Base-by-base conservation (phyloP, 2,888 invertebrate species). In the Dryobota labecula region DNA sequence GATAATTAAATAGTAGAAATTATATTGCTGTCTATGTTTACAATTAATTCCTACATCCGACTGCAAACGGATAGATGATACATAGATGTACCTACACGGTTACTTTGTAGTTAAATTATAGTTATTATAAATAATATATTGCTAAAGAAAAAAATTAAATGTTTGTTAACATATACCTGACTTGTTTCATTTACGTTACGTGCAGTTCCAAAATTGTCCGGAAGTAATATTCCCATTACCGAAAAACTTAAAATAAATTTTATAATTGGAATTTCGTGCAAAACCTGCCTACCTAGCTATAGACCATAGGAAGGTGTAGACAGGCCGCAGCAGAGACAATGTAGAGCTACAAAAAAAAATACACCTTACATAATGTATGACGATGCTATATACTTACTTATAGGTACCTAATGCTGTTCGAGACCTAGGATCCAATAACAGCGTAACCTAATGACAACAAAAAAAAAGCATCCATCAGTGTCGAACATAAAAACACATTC, bases 121-220 rank as follows among this genome's bases (percentile, higher is more conserved):
- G 90, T 93, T 93, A 95, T 93, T 93, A 94, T 90, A 95, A 94
- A 95, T 96, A 96, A 95, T 96, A 96, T 96, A 96, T 96, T 94
- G 92, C 93, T 96, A 94, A 94, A 94, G 88, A 94, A 93, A 91
- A 93, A 92, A 94, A 96, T 93, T 96, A 95, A 95, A 96, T 95
- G 95, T 95, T 95, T 95, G 95, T 96, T 95, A 95, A 95, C 92
- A 93, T 87, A 88, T 90, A 89, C 18, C 27, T 71, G 78, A 18
- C 72, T 88, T 70, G 60, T 84, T 85, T 85, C 4, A 83, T 86
- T 82, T 78, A 58, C 61, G 69, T 60, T 15, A 30, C 5, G 2
- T 36, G 24, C 36, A 33, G 11, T 20, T 51, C 2, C 8, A 36
- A 33, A 43, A 71, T 18, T 20, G 38, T 30, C 30, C 2, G 27